Percentiles rank a stretch among this genome's conserved stretches.
phyloP scores from a whole-genome alignment of 2,113 vertebrate genomes.

The Nesogale talazaci region DNA sequence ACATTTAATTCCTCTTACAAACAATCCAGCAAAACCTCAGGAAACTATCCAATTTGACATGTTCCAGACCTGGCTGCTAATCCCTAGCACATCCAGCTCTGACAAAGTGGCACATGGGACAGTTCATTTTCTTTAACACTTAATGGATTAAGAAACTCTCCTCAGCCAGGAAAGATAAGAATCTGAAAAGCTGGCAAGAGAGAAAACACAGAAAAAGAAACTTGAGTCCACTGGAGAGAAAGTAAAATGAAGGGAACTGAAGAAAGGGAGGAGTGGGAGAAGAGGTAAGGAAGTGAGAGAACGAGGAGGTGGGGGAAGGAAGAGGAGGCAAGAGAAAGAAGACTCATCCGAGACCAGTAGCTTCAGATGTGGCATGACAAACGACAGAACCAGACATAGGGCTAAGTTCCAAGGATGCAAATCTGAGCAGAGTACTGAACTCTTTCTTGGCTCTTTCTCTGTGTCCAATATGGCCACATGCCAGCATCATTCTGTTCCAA shows the following conservation, averaged over 20 bases:
- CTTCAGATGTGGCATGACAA: background rate
- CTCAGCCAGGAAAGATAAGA: slow-evolving; percentile 23
- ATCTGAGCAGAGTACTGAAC: background rate
- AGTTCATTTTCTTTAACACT: slow-evolving; percentile 44
- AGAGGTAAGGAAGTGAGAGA: background rate
- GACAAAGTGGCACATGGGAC: background rate
- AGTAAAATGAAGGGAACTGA: background rate
- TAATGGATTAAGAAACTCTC: slow-evolving; percentile 43
- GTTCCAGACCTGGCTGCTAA: background rate
- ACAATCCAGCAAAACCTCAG: slow-evolving; percentile 55
- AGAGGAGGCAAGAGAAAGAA: background rate
- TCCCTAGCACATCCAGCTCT: slow-evolving; percentile 8
- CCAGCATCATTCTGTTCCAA: slow-evolving; percentile 37
- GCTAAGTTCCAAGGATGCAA: background rate
- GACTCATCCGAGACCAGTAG: slow-evolving; percentile 20
- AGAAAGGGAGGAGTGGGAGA: background rate
- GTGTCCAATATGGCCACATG: background rate
- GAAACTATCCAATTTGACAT: background rate
- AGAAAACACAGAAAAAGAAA: background rate
- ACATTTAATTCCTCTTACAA: slow-evolving; percentile 54
- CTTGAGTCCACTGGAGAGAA: background rate
- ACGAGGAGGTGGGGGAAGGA: background rate
- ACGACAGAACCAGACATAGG: background rate
- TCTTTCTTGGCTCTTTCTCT: slow-evolving; percentile 21
- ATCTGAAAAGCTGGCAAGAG: background rate